A percentile compares a stretch with the other conserved stretches of the same genome.
These are phyloP conservation scores for Ispidina picta DNA, from an alignment of 2,797 vertebrate species.

Conservation along the genomic window DNA sequence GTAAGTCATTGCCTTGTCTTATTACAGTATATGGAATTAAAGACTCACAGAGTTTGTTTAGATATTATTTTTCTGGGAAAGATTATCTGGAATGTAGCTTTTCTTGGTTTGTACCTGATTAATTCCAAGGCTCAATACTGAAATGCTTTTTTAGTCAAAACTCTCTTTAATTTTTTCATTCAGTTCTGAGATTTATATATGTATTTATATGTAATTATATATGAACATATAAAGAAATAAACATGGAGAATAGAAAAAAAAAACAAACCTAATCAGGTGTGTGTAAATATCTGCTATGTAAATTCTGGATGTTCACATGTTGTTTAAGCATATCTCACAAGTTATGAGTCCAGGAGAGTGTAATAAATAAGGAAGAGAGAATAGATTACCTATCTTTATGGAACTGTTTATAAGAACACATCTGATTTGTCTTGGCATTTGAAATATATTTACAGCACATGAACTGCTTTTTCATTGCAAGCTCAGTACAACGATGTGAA, in stretches of 20 bases:
- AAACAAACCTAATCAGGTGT: neutral
- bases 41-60: neutral
- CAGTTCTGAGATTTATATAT: neutral
- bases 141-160: neutral
- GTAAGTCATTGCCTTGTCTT: neutral
- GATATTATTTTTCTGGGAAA: neutral
- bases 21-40: neutral
- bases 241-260: neutral
- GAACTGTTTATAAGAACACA: neutral
- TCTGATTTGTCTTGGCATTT: conserved; percentile 21
- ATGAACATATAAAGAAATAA: neutral
- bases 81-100: neutral
- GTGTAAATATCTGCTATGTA: neutral
- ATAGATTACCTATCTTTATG: conserved; percentile 7
- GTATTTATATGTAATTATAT: neutral
- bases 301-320: neutral
- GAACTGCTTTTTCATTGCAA: conserved; percentile 19
- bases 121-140: neutral
- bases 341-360: neutral
- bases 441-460: conserved; percentile 36
- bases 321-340: neutral
- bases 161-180: neutral
- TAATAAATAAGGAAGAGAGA: neutral
- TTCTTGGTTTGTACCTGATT: neutral
- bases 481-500: neutral